phyloP scores from a whole-genome alignment of 2,113 vertebrate genomes.

The Pipa parva region DNA sequence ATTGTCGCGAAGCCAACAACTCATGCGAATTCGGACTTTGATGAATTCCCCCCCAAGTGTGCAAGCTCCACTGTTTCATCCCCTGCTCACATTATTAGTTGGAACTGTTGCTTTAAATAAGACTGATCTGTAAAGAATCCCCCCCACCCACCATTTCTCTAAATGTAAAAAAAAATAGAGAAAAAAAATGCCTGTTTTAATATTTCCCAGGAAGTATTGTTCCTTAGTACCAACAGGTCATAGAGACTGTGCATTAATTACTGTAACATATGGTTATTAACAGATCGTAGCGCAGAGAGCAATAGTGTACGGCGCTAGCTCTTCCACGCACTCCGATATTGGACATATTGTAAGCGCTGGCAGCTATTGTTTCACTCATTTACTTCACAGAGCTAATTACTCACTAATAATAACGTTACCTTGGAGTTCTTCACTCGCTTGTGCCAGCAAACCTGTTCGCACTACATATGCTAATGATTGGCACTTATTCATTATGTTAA shows the following conservation, averaged over 20 bases:
- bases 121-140: not conserved
- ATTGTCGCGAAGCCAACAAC: too few species aligned
- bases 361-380: conserved; percentile 99
- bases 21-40: too few species aligned
- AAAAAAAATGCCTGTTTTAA: conserved; percentile 65
- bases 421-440: conserved; percentile 94
- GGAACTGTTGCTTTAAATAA: not conserved
- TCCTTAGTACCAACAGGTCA: conserved; percentile 94
- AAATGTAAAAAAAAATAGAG: too few species aligned
- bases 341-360: conserved; percentile 99
- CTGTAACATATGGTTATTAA: conserved; percentile 96
- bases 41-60: too few species aligned
- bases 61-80: too few species aligned
- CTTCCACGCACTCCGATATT: conserved; percentile 90
- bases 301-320: conserved; percentile 70
- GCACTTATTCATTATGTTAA: conserved; percentile 99
- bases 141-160: too few species aligned
- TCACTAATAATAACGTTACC: conserved; percentile 99
- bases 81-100: too few species aligned
- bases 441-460: conserved; percentile 99
- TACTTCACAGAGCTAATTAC: conserved; percentile 99
- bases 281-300: conserved; percentile 97
- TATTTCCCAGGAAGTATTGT: conserved; percentile 80
- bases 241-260: conserved; percentile 95
- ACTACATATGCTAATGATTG: conserved; percentile 99